Percentiles rank a stretch among this genome's conserved stretches.
These are phyloP conservation scores for Corythaeola cristata DNA, from an alignment of 2,113 vertebrate species.

Conservation along the genomic window DNA sequence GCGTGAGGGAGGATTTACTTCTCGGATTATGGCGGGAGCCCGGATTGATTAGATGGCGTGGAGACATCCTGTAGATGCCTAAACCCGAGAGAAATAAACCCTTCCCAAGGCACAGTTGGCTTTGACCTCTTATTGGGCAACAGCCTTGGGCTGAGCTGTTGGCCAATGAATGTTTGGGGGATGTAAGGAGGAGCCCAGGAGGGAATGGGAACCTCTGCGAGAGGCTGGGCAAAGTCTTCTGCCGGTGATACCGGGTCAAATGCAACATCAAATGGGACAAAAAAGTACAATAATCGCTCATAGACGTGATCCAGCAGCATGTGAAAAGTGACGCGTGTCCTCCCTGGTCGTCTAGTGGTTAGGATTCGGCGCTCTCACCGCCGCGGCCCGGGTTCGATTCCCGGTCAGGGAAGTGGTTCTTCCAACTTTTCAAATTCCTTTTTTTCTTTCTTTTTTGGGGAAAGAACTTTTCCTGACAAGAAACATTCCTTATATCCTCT, in stretches of 20 bases:
- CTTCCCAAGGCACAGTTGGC: neutral
- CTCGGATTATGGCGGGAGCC: neutral
- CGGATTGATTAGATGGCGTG: neutral
- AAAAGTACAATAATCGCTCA: neutral
- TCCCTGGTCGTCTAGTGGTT: conserved; percentile 85
- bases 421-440: too few species aligned
- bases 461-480: too few species aligned
- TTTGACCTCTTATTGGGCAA: neutral
- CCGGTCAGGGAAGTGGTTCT: conserved; percentile 75
- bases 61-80: neutral
- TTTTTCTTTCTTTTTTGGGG: too few species aligned
- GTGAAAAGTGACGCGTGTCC: too few species aligned
- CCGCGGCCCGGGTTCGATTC: conserved; percentile 84
- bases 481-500: neutral
- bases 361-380: conserved; percentile 85
- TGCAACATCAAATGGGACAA: too few species aligned
- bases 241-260: too few species aligned
- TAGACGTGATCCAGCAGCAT: accelerated
- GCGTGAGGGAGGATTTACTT: neutral
- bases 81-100: neutral
- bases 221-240: too few species aligned
- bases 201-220: neutral
- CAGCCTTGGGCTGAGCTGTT: neutral
- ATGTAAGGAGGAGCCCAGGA: neutral
- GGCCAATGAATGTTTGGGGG: neutral